Evolutionary conservation across 2,888 invertebrate genomes (phyloP).

Genomic region (Pteria penguin): DNA sequence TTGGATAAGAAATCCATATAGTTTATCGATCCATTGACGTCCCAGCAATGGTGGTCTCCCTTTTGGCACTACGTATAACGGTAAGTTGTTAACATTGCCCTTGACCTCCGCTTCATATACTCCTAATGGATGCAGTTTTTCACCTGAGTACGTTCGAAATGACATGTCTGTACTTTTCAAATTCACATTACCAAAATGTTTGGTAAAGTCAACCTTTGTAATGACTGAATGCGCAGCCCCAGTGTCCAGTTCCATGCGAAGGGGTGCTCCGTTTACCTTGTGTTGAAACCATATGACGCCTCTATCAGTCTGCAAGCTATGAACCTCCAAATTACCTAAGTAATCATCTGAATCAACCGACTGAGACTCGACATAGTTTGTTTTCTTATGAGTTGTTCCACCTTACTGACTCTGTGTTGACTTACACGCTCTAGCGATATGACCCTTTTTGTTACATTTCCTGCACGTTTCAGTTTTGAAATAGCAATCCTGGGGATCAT

Average conservation of each 20-base stretch:
- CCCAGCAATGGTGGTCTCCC: constrained; percentile 44
- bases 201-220: constrained; percentile 17
- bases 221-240: constrained; percentile 51
- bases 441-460: constrained; percentile 20
- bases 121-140: constrained; percentile 30
- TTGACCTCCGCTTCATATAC: constrained; percentile 25
- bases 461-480: constrained; percentile 23
- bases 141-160: constrained; percentile 44
- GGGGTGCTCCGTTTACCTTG: constrained; percentile 43
- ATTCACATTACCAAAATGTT: constrained; percentile 11
- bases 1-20: neutral
- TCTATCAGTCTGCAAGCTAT: neutral
- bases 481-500: constrained; percentile 15
- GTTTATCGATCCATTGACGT: constrained; percentile 42
- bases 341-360: too few relatives aligned
- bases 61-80: constrained; percentile 41
- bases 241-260: constrained; percentile 57
- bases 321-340: neutral
- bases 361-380: neutral
- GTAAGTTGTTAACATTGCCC: constrained; percentile 2
- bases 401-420: neutral
- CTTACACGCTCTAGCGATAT: too few relatives aligned
- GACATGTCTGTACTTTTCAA: constrained; percentile 15
- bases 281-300: constrained; percentile 11
- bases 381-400: constrained; percentile 1